Evolutionary conservation across 2,888 invertebrate species (phyloP).

Genomic region (Pachymerium ferrugineum): DNA sequence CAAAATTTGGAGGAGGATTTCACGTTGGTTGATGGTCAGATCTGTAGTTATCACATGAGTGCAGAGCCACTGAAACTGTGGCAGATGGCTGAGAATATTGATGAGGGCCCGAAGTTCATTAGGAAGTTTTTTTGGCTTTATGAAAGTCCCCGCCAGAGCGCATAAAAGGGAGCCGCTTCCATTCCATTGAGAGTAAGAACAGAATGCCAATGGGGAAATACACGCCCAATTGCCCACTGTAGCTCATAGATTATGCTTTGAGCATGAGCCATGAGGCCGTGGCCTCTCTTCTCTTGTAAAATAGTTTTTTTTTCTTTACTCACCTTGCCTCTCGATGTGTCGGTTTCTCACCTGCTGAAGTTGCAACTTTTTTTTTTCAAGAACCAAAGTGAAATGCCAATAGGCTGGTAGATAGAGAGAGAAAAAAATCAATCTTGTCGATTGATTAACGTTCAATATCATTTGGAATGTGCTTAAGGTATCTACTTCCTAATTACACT

Average conservation of each 20-base stretch:
- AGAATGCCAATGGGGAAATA: constrained; percentile 27
- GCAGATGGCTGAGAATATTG: constrained; percentile 17
- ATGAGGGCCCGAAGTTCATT: constrained; percentile 17
- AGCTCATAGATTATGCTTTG: constrained; percentile 17
- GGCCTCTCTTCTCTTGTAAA: background rate
- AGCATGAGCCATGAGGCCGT: constrained; percentile 16
- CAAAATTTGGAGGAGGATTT: constrained; percentile 23
- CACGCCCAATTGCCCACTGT: constrained; percentile 27
- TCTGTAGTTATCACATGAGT: constrained; percentile 15
- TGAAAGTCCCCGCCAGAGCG: constrained; percentile 21
- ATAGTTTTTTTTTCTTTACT: background rate
- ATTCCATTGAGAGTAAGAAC: constrained; percentile 22
- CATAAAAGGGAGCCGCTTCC: constrained; percentile 25
- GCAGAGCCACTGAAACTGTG: constrained; percentile 11
- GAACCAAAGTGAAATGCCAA: background rate
- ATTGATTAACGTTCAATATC: no score
- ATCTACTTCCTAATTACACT: background rate
- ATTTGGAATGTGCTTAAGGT: no score
- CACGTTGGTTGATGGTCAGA: constrained; percentile 13
- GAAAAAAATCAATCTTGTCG: no score
- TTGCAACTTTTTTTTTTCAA: no score
- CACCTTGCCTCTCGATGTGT: no score
- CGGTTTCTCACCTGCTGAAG: no score
- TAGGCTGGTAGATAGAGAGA: no score
- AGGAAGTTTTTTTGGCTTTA: constrained; percentile 24